phyloP scores from a whole-genome alignment of 2,888 invertebrate genomes.

The Athrips mouffetella region DNA sequence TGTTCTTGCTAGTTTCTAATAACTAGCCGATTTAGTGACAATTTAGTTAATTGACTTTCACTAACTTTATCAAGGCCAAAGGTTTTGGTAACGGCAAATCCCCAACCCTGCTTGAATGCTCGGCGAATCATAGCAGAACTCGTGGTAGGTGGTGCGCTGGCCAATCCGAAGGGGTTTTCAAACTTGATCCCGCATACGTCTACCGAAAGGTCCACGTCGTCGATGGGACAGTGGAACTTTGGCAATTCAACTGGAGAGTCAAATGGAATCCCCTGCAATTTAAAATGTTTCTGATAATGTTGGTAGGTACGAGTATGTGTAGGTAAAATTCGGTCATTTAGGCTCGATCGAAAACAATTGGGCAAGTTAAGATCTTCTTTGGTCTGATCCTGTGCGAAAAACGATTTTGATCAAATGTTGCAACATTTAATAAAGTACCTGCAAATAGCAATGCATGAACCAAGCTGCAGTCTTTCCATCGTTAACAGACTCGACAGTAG shows the following conservation, averaged over 20 bases:
- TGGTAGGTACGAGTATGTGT: no score
- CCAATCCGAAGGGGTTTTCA: conserved; percentile 97
- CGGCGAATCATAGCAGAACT: conserved; percentile 96
- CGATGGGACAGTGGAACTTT: conserved; percentile 94
- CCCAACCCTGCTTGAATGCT: conserved; percentile 98
- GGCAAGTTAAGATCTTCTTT: no score
- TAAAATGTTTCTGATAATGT: not conserved
- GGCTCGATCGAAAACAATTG: no score
- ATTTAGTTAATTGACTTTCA: not conserved
- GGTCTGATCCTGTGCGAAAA: no score
- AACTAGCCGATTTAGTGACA: no score
- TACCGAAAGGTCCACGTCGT: conserved; percentile 95
- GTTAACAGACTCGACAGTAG: conserved; percentile 98
- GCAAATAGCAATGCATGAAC: conserved; percentile 94
- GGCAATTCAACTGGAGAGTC: conserved; percentile 86
- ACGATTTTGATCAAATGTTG: no score
- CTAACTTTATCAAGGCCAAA: conserved; percentile 93
- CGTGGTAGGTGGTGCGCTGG: conserved; percentile 98
- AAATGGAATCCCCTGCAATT: conserved; percentile 78
- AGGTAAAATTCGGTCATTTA: no score
- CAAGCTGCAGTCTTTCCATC: conserved; percentile 99
- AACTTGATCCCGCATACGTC: conserved; percentile 96
- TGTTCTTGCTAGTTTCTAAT: no score
- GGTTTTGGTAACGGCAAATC: conserved; percentile 98
- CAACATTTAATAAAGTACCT: conserved; percentile 73